A percentile compares a stretch with the other conserved stretches of the same genome.
phyloP scores from a whole-genome alignment of 2,797 vertebrate genomes.

The Cynopterus sphinx region DNA sequence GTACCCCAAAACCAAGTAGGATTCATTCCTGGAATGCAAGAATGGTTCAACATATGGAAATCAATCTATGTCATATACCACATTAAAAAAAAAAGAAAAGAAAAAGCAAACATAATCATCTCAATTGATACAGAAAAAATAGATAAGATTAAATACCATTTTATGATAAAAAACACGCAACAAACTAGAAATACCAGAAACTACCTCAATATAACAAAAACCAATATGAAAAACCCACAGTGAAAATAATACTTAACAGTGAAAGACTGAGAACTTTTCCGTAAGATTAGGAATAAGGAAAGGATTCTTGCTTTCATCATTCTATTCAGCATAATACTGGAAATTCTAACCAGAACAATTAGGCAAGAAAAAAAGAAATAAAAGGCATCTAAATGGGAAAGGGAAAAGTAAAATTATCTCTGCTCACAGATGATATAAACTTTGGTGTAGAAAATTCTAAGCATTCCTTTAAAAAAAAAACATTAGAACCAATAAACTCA shows the following conservation, averaged over 20 bases:
- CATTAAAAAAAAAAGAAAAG: neutral
- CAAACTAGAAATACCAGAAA: neutral
- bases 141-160: neutral
- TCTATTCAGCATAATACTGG: neutral
- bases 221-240: neutral
- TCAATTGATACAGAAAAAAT: neutral
- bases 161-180: neutral
- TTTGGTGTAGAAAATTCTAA: neutral
- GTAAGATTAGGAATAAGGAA: neutral
- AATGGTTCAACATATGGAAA: neutral
- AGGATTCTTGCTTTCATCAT: neutral
- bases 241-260: neutral
- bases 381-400: neutral
- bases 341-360: neutral
- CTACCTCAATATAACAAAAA: neutral
- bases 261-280: neutral
- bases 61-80: neutral
- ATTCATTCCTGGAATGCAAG: neutral
- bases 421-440: neutral
- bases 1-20: neutral
- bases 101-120: neutral
- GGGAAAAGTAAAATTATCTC: neutral
- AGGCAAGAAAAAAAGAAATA: neutral
- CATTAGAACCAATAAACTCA: neutral
- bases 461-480: neutral